Conservation (phyloP, 2,113 vertebrate genomes). For the Carassius gibelio region DNA sequence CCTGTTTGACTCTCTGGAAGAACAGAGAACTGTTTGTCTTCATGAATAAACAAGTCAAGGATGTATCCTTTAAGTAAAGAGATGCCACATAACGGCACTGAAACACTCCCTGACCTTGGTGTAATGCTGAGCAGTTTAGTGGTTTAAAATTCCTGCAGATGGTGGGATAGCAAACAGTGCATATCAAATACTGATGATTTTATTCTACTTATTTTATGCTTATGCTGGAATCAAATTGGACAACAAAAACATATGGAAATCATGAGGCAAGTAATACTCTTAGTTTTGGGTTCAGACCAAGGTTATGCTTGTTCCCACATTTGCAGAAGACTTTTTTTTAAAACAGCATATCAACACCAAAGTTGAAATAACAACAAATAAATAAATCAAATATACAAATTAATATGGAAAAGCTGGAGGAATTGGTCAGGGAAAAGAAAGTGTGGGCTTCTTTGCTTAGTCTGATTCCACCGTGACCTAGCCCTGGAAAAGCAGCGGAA, state of each 20-base stretch:
- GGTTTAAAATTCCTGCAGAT: neutral
- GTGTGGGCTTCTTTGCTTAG: neutral
- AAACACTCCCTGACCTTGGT: conserved; percentile 3
- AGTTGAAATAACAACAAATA: neutral
- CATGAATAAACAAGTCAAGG: conserved; percentile 49
- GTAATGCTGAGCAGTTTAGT: conserved; percentile 13
- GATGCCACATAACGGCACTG: conserved; percentile 31
- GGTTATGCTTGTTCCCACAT: neutral
- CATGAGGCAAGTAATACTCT: neutral
- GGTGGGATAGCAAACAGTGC: neutral
- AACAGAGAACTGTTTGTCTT: conserved; percentile 25
- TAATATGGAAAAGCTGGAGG: neutral
- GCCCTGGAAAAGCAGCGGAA: neutral
- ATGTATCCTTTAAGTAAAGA: conserved; percentile 14
- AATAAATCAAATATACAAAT: neutral
- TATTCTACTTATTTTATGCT: neutral
- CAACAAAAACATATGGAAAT: conserved; percentile 10
- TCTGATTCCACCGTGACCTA: neutral
- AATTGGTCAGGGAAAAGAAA: no score
- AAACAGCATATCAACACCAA: neutral
- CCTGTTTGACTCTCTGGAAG: neutral
- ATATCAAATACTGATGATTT: neutral
- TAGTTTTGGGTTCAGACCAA: neutral
- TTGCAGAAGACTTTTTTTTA: neutral
- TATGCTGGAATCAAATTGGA: neutral